A percentile compares a stretch with the other conserved stretches of the same genome.
Evolutionary conservation across 2,888 invertebrate species (phyloP).

Genomic region (Lasioglossum vierecki): DNA sequence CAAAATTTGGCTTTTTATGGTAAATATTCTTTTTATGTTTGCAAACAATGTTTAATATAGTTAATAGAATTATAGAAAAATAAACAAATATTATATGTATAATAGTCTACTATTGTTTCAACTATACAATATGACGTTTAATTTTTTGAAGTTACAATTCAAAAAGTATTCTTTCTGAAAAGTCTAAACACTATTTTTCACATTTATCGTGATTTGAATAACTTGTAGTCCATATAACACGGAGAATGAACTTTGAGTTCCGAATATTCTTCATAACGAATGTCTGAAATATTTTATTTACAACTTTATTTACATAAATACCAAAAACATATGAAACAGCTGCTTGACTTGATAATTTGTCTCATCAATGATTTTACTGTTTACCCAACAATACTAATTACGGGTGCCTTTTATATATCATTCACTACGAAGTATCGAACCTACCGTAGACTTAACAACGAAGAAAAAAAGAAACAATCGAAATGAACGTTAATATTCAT

Average conservation of each 20-base stretch:
- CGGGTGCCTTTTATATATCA: neutral
- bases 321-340: slow-evolving; percentile 12
- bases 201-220: neutral
- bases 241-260: neutral
- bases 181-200: neutral
- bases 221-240: neutral
- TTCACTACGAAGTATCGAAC: slow-evolving; percentile 13
- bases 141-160: neutral
- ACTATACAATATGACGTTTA: neutral
- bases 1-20: neutral
- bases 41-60: neutral
- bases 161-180: too few relatives aligned
- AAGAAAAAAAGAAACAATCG: neutral
- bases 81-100: neutral
- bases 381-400: slow-evolving; percentile 13
- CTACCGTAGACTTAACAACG: neutral
- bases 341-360: slow-evolving; percentile 2
- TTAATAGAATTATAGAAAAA: neutral
- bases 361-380: neutral
- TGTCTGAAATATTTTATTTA: neutral
- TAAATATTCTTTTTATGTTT: neutral
- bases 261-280: neutral
- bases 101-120: neutral
- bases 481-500: neutral
- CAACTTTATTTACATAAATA: slow-evolving; percentile 3